Base-by-base conservation (phyloP, 2,888 invertebrate species). In the Oeneis ivallda region DNA sequence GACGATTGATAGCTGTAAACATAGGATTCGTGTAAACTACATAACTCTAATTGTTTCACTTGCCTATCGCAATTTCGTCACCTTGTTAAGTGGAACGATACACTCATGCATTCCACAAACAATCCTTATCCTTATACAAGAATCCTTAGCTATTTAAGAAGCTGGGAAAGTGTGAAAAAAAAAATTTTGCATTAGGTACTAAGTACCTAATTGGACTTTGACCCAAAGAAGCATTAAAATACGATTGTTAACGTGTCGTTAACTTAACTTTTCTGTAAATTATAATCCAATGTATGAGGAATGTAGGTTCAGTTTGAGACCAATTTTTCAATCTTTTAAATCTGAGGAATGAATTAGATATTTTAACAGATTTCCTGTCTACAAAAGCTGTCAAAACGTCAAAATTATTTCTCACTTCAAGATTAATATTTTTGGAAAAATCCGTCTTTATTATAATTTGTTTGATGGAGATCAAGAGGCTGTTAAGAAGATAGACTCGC, bases 1-100 rank as follows among this genome's bases (percentile, higher is more conserved):
- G 71, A 66, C 71, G 68, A 71, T 71, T 75, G 70, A 66, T 68
- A 70, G 64, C 65, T 66, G 65, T 64, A 65, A 63, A 70, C 68
- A 63, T 66, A 63, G 65, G 62, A 62, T 67, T 57, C 63, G 67
- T 67, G 68, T 65, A 70, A 66, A 68, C 67, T 70, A 67, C 70
- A 66, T 67, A 64, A 67, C 61, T 57, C 43, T 57, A 64, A 65
- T 67, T 70, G 63, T 65, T 66, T 61, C 61, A 64, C 43, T 54
- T 54, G 53, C n/a, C 43, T 62, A 62, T 45, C 45, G 34, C 13
- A 17, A 34, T 61, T 61, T 61, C 61, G 43, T 43, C 61, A 43
- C 52, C 41, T 52, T 13, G 58, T 10, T 47, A 47, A 34, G 58
- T 58, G 32, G 58, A 17, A 19, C 11, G 41, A 41, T 56, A 39